These are phyloP conservation scores for Pinctada fucata DNA, from an alignment of 2,888 invertebrate genomes.

Conservation along the genomic window DNA sequence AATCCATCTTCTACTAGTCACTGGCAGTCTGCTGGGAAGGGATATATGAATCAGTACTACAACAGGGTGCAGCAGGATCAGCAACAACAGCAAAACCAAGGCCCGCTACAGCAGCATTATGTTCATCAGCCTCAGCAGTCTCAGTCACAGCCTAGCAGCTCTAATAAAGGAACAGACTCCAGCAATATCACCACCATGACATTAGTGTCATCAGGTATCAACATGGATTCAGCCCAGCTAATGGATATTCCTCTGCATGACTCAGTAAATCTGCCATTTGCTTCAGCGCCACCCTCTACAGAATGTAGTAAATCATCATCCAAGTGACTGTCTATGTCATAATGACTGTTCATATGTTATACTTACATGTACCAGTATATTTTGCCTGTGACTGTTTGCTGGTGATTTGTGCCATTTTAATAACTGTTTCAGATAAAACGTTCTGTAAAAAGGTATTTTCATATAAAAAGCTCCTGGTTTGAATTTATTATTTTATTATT, in stretches of 20 bases:
- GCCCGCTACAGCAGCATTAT: conserved; percentile 2
- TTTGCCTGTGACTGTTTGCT: conserved; percentile 1
- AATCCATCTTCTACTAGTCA: conserved; percentile 1
- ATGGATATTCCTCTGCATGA: neutral
- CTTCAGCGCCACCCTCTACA: conserved; percentile 2
- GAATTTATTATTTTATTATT: no score
- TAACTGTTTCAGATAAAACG: neutral
- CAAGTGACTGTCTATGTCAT: conserved; percentile 2
- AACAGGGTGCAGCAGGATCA: conserved; percentile 4
- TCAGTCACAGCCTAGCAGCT: conserved; percentile 2
- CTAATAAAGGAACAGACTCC: conserved; percentile 1
- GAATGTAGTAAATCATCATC: conserved; percentile 4
- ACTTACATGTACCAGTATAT: conserved; percentile 4
- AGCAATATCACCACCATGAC: conserved; percentile 4
- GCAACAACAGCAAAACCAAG: conserved; percentile 2
- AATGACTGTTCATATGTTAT: conserved; percentile 1
- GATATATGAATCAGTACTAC: conserved; percentile 4
- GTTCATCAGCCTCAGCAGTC: conserved; percentile 1
- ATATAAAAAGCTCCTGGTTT: no score
- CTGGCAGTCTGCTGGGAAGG: conserved; percentile 2
- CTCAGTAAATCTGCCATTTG: conserved; percentile 2
- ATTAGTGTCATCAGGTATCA: conserved; percentile 4
- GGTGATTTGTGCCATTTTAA: conserved; percentile 2
- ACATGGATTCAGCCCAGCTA: conserved; percentile 1
- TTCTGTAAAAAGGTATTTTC: no score